Evolutionary conservation across 2,113 vertebrate species (phyloP), one percentile per base, ranked within the genome.

Genomic region (Axis porcinus): DNA sequence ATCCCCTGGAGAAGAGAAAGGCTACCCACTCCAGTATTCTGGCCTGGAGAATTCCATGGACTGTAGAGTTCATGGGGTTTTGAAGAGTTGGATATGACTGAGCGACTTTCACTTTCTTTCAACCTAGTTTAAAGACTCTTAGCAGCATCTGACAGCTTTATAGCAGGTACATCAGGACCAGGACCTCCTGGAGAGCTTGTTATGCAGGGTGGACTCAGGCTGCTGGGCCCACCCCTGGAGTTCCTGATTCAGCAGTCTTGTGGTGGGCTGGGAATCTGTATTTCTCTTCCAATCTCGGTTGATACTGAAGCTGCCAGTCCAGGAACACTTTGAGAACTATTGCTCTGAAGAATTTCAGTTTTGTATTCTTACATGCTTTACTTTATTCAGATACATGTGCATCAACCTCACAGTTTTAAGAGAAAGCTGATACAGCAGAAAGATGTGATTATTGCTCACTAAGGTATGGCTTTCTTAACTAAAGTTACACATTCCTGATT

Each of bases 181-280:
- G 27, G 43, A 76, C 16, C 0, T 2, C 13, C 1, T 6, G 5
- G 23, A 60, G 7, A 11, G 27, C 27, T 79, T 57, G 1, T 15
- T 11, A 33, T 28, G 15, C 2, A 12, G 19, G 12, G 62, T 33
- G 10, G 47, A 27, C 27, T 28, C 3, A 12, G 12, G 15, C 58
- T 33, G 3, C 47, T 36, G 33, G 25, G 12, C 13, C 3, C 28
- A 82, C 1, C 7, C 27, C 23, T 9, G 23, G 7, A 47, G 8
- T 50, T 64, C 14, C 47, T 27, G 5, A 78, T 3, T 57, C 10
- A 14, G 54, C 9, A 57, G 40, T 11, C n/a, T 62, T 81, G 50
- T 3, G 15, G 3, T 3, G 7, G 36, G 5, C 27, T 43, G 54
- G 64, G 33, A 55, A 43, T 55, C 14, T 76, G 2, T 50, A 52